These are phyloP conservation scores for Palloptera scutellata DNA, from an alignment of 2,888 invertebrate species.

Conservation along the genomic window DNA sequence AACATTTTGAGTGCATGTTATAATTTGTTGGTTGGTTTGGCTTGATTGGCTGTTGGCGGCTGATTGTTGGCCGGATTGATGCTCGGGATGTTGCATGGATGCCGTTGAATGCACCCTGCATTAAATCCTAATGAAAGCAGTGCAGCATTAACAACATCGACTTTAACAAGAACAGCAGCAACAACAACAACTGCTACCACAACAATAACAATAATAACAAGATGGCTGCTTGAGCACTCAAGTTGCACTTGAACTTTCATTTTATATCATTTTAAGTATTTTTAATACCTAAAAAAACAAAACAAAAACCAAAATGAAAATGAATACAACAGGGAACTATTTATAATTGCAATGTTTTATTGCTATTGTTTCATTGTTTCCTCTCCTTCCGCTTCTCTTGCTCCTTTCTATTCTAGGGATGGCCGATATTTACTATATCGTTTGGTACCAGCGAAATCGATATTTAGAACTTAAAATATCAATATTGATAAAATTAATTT, in stretches of 20 bases:
- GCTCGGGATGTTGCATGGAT: not conserved
- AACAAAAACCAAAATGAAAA: not conserved
- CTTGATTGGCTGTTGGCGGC: conserved; percentile 14
- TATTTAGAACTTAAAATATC: too few species aligned
- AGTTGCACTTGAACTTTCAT: conserved; percentile 48
- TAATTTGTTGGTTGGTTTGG: conserved; percentile 48
- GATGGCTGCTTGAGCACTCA: conserved; percentile 49
- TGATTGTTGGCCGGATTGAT: conserved; percentile 23
- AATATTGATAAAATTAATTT: too few species aligned
- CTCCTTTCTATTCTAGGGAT: too few species aligned
- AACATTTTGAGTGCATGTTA: conserved; percentile 19
- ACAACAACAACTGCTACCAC: conserved; percentile 1
- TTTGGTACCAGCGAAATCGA: too few species aligned
- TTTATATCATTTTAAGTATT: conserved; percentile 30
- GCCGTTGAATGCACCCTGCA: not conserved
- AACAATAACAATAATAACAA: conserved; percentile 35
- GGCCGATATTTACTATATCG: too few species aligned
- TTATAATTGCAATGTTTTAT: conserved; percentile 56
- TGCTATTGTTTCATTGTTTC: conserved; percentile 22
- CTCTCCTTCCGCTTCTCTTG: conserved; percentile 36
- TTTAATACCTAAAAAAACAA: not conserved
- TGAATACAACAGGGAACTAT: conserved; percentile 51
- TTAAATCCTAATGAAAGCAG: not conserved
- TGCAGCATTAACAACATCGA: not conserved
- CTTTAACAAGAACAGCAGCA: not conserved